Evolutionary conservation across 2,113 vertebrate species (phyloP).

Genomic region (Microcebus murinus): DNA sequence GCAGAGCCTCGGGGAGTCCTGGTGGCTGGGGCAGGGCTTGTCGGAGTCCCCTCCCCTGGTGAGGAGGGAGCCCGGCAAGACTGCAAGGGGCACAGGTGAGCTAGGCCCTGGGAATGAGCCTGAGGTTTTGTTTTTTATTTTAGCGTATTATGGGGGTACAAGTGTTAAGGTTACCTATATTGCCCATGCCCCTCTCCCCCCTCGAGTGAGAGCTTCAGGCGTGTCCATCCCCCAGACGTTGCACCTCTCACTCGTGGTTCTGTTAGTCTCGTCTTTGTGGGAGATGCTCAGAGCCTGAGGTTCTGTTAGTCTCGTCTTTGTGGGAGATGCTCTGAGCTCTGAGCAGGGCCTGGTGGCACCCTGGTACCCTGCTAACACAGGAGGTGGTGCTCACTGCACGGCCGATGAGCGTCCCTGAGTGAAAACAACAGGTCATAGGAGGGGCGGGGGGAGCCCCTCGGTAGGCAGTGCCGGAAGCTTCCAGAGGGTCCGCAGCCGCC

Average conservation of each 20-base stretch:
- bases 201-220: no score
- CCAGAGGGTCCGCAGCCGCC: neutral
- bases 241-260: no score
- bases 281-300: no score
- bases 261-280: no score
- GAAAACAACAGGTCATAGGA: neutral
- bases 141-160: no score
- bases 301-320: no score
- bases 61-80: neutral
- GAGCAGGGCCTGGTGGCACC: neutral
- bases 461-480: no score
- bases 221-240: no score
- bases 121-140: no score
- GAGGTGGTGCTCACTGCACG: neutral
- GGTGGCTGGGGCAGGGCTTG: neutral
- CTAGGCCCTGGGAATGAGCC: neutral
- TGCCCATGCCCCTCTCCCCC: no score
- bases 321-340: neutral
- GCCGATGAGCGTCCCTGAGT: rapidly evolving
- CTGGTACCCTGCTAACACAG: rapidly evolving
- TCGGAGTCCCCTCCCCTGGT: neutral
- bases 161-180: no score
- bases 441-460: rapidly evolving
- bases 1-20: neutral
- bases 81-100: neutral